A percentile compares a stretch with the other conserved stretches of the same genome.
phyloP scores from a whole-genome alignment of 2,113 vertebrate genomes.

The Microtus oregoni region DNA sequence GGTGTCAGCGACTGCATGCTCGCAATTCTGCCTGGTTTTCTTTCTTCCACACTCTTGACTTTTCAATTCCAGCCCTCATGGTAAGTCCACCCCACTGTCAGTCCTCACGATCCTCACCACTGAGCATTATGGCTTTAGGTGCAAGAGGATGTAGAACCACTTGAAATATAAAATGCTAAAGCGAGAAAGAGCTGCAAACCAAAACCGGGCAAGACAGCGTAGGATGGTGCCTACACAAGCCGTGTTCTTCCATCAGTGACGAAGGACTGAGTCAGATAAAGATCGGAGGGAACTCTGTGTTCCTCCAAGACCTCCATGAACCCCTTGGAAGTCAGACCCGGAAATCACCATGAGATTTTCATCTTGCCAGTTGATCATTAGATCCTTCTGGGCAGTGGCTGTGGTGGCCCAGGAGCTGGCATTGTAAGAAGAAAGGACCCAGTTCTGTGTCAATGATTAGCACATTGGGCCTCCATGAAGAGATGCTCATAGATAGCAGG shows the following conservation, averaged over 20 bases:
- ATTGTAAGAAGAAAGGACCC: neutral
- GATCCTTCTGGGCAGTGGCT: slow-evolving; percentile 28
- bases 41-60: neutral
- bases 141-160: neutral
- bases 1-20: neutral
- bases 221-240: neutral
- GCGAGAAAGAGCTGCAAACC: neutral
- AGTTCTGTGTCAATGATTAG: neutral
- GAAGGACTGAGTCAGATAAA: neutral
- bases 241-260: neutral
- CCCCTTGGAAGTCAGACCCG: slow-evolving; percentile 11
- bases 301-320: neutral
- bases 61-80: neutral
- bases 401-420: neutral
- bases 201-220: neutral
- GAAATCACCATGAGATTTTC: neutral
- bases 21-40: neutral
- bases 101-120: neutral
- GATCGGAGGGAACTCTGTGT: neutral
- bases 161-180: neutral
- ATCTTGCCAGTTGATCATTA: neutral
- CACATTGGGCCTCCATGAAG: neutral
- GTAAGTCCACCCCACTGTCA: neutral
- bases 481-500: neutral
- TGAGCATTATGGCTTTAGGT: neutral